phyloP scores from a whole-genome alignment of 2,797 vertebrate genomes.

The Characodon lateralis region DNA sequence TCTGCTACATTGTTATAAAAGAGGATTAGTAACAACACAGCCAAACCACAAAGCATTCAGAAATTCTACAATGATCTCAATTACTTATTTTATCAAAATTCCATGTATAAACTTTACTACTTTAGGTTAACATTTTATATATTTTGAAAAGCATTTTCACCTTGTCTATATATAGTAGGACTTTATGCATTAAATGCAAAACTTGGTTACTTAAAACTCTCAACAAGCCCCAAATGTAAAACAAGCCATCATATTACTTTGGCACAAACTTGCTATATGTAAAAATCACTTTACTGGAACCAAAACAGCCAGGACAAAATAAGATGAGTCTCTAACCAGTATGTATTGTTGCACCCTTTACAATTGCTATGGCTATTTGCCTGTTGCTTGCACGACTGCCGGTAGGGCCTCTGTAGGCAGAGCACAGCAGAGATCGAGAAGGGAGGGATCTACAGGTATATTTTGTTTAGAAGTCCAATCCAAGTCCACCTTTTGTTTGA shows the following conservation, averaged over 20 bases:
- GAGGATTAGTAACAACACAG: slow-evolving; percentile 12
- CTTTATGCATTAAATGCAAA: slow-evolving; percentile 5
- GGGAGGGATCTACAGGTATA: not conserved
- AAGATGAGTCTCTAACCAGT: not conserved
- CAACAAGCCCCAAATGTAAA: not conserved
- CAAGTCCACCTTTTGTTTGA: not conserved
- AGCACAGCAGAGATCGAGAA: not conserved
- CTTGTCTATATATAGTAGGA: not conserved
- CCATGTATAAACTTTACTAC: not conserved
- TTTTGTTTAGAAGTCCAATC: not conserved
- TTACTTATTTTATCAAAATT: slow-evolving; percentile 4
- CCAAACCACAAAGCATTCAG: slow-evolving; percentile 5
- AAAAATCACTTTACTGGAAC: not conserved
- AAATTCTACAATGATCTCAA: slow-evolving; percentile 1
- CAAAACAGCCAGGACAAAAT: not conserved
- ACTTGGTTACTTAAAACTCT: too few species aligned
- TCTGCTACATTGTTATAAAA: slow-evolving; percentile 2
- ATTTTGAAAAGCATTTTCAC: not conserved
- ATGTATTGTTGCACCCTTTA: not conserved
- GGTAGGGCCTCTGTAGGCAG: not conserved
- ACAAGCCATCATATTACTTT: not conserved
- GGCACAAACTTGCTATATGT: not conserved
- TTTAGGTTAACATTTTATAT: not conserved
- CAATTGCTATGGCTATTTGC: not conserved
- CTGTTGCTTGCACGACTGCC: slow-evolving; percentile 1